Evolutionary conservation across 2,888 invertebrate genomes (phyloP).

Genomic region (Epinotia brunnichana): DNA sequence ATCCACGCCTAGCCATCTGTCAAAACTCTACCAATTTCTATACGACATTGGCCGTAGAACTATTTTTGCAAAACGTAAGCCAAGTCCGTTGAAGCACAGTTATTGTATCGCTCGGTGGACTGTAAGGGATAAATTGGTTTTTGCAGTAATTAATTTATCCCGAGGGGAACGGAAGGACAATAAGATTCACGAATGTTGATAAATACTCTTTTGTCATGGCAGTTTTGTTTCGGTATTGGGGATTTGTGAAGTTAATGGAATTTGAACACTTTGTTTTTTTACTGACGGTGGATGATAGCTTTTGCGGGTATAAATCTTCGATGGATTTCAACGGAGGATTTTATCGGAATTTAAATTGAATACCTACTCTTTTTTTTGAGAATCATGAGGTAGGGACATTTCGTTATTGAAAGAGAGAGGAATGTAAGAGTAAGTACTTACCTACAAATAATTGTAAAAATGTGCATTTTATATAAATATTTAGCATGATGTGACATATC

Average conservation of each 20-base stretch:
- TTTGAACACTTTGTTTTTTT: conserved; percentile 16
- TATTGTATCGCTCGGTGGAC: conserved; percentile 7
- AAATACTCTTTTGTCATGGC: conserved; percentile 22
- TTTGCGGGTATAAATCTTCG: conserved; percentile 13
- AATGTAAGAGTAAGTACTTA: too few species aligned
- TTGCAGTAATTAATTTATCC: conserved; percentile 24
- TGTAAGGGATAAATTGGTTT: conserved; percentile 28
- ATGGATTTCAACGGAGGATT: background rate
- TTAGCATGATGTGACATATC: too few species aligned
- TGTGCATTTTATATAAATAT: too few species aligned
- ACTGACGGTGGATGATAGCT: conserved; percentile 17
- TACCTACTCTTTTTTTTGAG: background rate
- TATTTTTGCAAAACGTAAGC: conserved; percentile 20
- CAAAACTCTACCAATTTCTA: conserved; percentile 8
- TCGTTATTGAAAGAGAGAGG: too few species aligned
- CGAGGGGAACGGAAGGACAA: conserved; percentile 4
- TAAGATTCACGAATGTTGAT: conserved; percentile 24
- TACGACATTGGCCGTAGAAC: background rate
- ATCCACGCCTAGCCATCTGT: background rate
- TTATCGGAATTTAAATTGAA: background rate
- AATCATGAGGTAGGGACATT: background rate
- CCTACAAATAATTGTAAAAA: too few species aligned
- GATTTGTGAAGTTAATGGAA: conserved; percentile 28
- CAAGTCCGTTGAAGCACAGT: conserved; percentile 4
- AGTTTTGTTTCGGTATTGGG: conserved; percentile 19